Base-by-base conservation (phyloP, 2,797 vertebrate genomes). In the Eulemur albifrons region DNA sequence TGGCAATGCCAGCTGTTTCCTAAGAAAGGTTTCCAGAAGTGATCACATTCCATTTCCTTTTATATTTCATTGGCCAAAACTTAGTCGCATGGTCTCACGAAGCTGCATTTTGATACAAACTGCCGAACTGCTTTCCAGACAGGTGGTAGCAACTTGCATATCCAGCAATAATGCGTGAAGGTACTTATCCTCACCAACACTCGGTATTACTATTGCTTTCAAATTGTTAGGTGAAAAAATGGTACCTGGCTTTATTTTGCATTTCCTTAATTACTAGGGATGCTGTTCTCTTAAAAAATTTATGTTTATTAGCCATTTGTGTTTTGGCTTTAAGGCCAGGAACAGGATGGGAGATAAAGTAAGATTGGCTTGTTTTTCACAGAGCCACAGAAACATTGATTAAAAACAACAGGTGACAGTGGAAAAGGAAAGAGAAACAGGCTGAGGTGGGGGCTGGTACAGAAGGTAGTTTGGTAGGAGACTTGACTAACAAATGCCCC, bases 321-420 rank as follows among this genome's bases (percentile, higher is more conserved):
- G 40, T 93, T 95, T 93, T 83, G 45, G n/a, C 40, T 91, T 94
- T 83, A 82, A 88, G 54, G n/a, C 48, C 32, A 67, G 23, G 35
- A 84, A 48, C 40, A 87, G 40, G 6, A 20, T 72, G 32, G 43
- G 23, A 30, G 13, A 13, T 40, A 38, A 73, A 96, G 61, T 32
- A 77, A 88, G 30, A 70, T 20, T 48, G 18, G 12, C 59, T 90
- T 63, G 11, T 69, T 88, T n/a, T 80, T 88, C 54, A 69, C 43
- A 77, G 30, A 93, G 73, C 18, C 30, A 43, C 15, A 72, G 81
- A 67, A 93, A 83, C 70, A 80, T 40, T 65, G 23, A 32, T 75
- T 59, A 94, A 50, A 54, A 72, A 50, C n/a, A 85, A 85, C 6
- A 32, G 69, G 43, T 48, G 59, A 8, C 23, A 72, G 63, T 69